A percentile compares a stretch with the other conserved stretches of the same genome.
Evolutionary conservation across 1,140 invertebrate genomes (phyloP).

Genomic region (Aleiodes sp.): DNA sequence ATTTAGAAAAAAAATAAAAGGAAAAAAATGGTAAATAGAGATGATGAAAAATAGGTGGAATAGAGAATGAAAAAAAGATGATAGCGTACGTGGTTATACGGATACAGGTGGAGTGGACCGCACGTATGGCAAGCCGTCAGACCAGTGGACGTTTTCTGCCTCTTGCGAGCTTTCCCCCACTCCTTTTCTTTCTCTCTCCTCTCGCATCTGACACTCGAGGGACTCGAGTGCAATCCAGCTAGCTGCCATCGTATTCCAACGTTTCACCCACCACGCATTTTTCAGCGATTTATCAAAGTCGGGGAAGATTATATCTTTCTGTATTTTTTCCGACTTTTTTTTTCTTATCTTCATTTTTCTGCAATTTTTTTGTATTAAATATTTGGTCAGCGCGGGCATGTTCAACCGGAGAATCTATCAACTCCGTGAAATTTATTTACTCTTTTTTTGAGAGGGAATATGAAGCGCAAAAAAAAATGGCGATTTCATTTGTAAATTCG

Average conservation of each 20-base stretch:
- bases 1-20: background rate
- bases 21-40: background rate
- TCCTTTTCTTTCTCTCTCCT: background rate
- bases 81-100: background rate
- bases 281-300: slow-evolving; percentile 64
- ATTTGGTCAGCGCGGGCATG: no score
- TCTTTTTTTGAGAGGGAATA: no score
- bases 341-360: no score
- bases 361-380: no score
- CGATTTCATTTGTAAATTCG: no score
- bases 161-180: background rate
- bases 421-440: no score
- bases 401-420: no score
- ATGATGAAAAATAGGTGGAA: slow-evolving; percentile 24
- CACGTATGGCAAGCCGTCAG: background rate
- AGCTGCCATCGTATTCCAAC: background rate
- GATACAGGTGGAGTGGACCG: slow-evolving; percentile 9
- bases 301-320: background rate
- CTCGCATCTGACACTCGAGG: slow-evolving; percentile 14
- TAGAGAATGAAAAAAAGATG: background rate
- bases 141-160: background rate
- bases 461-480: no score
- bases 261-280: slow-evolving; percentile 49
- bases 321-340: background rate
- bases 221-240: slow-evolving; percentile 21